A percentile compares a stretch with the other conserved stretches of the same genome.
Evolutionary conservation across 2,888 invertebrate genomes (phyloP).

Genomic region (Agapostemon virescens): DNA sequence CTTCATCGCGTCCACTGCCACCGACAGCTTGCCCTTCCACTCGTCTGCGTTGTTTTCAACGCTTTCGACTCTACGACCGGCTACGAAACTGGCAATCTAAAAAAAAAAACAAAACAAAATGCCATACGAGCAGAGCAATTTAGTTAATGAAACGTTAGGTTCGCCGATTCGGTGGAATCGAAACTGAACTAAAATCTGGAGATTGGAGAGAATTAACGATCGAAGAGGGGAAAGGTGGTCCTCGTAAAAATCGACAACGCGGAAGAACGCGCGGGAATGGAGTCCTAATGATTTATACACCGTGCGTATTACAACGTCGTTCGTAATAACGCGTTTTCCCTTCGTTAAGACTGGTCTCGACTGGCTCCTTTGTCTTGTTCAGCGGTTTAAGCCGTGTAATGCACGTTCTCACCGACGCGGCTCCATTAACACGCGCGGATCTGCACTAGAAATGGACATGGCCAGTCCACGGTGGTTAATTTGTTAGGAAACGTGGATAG

Average conservation of each 20-base stretch:
- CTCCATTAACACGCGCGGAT: constrained; percentile 16
- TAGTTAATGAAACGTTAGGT: not conserved
- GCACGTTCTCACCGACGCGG: not conserved
- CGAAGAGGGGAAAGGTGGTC: not conserved
- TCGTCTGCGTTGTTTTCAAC: not conserved
- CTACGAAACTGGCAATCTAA: too few species aligned
- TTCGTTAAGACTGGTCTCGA: not conserved
- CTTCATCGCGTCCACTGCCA: not conserved
- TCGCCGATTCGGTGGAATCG: too few species aligned
- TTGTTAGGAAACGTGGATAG: not conserved
- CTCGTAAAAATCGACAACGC: not conserved
- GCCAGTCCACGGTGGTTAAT: not conserved
- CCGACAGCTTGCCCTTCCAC: constrained; percentile 1
- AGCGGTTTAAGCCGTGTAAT: constrained; percentile 1
- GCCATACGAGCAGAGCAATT: too few species aligned
- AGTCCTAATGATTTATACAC: not conserved
- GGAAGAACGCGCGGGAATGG: not conserved
- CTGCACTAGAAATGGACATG: not conserved
- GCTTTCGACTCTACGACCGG: not conserved
- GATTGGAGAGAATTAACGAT: too few species aligned
- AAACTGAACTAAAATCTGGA: too few species aligned
- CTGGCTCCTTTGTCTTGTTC: not conserved
- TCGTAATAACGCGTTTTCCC: not conserved
- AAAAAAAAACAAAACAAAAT: too few species aligned
- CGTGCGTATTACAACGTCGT: not conserved